These are phyloP conservation scores for Drosophila macrospina DNA, from an alignment of 2,888 invertebrate genomes.

Conservation along the genomic window DNA sequence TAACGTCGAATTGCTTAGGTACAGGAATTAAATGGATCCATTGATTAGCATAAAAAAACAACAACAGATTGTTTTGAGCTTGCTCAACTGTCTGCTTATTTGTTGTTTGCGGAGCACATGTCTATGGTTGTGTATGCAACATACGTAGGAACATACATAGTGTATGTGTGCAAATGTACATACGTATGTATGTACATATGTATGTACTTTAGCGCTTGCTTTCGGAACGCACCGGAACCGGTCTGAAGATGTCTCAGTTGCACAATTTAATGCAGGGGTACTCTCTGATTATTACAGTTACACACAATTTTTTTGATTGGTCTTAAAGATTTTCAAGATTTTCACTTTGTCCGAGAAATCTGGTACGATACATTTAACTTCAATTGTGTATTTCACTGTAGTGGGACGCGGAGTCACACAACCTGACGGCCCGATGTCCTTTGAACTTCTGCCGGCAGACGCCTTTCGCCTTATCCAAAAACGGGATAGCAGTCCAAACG, in stretches of 20 bases:
- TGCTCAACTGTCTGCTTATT: constrained; percentile 1
- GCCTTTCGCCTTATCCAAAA: constrained; percentile 75
- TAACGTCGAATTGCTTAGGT: not conserved
- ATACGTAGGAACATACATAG: not conserved
- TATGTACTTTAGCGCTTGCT: not conserved
- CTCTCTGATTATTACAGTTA: not conserved
- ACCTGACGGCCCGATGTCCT: constrained; percentile 84
- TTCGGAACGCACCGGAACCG: not conserved
- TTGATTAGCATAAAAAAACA: not conserved
- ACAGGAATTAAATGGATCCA: not conserved
- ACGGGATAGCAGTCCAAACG: constrained; percentile 76
- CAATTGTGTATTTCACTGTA: constrained; percentile 13
- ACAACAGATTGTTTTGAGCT: not conserved
- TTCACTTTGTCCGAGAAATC: constrained; percentile 21
- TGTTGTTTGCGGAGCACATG: constrained; percentile 3
- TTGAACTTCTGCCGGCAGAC: constrained; percentile 83
- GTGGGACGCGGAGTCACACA: constrained; percentile 64
- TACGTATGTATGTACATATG: not conserved
- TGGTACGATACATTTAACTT: too few species aligned
- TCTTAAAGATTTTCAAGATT: not conserved
- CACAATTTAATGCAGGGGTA: not conserved
- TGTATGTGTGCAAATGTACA: not conserved
- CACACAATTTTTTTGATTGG: not conserved
- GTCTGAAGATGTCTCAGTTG: not conserved
- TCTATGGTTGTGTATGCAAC: not conserved